Conservation (phyloP, 1,140 invertebrate species). For the Amphibalanus amphitrite region DNA sequence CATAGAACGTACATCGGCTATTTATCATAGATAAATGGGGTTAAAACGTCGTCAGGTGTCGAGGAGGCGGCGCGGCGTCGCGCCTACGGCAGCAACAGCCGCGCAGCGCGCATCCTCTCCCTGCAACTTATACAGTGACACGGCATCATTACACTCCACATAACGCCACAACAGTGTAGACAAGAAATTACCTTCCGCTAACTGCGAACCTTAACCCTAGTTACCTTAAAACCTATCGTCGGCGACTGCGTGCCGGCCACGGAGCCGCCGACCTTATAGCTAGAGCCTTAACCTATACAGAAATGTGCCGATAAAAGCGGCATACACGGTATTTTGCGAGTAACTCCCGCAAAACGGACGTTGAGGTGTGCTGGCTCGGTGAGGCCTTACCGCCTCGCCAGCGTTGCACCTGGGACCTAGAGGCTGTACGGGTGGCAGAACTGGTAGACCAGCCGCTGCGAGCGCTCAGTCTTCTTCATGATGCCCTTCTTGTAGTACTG, state of each 20-base stretch:
- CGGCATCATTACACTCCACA: background rate
- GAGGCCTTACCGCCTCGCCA: conserved; percentile 3
- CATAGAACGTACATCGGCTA: background rate
- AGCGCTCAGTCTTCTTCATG: conserved; percentile 97
- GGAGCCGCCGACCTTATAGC: too few species aligned
- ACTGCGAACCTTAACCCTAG: background rate
- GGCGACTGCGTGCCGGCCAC: too few species aligned
- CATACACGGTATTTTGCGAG: conserved; percentile 4
- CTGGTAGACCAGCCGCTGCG: conserved; percentile 95
- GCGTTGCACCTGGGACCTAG: conserved; percentile 26
- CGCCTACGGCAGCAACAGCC: too few species aligned
- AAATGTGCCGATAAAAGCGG: background rate
- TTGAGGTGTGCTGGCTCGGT: background rate
- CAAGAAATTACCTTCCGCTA: background rate
- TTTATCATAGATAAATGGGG: background rate
- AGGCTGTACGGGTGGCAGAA: conserved; percentile 89
- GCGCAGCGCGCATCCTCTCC: background rate
- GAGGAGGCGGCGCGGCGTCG: too few species aligned
- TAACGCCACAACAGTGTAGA: background rate
- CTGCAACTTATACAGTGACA: background rate
- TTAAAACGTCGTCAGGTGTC: background rate
- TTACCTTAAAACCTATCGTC: too few species aligned
- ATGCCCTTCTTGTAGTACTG: conserved; percentile 99
- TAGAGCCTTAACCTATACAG: background rate
- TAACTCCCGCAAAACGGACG: conserved; percentile 1